These are phyloP conservation scores for Idaea aversata DNA, from an alignment of 2,888 invertebrate genomes.

Conservation along the genomic window DNA sequence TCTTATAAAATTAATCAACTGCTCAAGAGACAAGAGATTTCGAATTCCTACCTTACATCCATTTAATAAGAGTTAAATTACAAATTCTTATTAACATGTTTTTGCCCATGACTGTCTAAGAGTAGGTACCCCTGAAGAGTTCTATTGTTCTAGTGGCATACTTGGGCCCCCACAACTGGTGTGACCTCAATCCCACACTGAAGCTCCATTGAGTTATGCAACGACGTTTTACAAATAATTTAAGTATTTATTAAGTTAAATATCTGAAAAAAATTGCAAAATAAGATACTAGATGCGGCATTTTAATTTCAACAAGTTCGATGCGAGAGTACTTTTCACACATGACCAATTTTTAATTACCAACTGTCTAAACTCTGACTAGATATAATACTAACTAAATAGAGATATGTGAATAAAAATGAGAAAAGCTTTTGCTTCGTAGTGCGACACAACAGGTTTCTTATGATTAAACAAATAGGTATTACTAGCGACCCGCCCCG, in stretches of 20 bases:
- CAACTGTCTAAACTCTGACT: too few species aligned
- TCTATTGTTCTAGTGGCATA: conserved; percentile 61
- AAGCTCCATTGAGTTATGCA: conserved; percentile 57
- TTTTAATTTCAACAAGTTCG: too few species aligned
- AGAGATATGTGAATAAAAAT: too few species aligned
- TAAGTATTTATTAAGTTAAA: background rate
- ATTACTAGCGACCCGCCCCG: too few species aligned
- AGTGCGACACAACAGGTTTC: too few species aligned
- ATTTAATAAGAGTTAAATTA: background rate
- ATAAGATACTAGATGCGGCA: too few species aligned
- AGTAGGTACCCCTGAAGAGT: conserved; percentile 19
- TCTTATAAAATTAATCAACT: background rate
- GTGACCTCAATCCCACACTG: conserved; percentile 65
- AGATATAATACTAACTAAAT: too few species aligned
- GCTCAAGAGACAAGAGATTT: background rate
- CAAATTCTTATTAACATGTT: background rate
- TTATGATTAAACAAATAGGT: too few species aligned
- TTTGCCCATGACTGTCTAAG: background rate
- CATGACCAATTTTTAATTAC: too few species aligned
- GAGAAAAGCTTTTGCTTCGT: too few species aligned
- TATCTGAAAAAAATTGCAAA: too few species aligned
- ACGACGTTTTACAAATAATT: conserved; percentile 25
- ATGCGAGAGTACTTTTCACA: too few species aligned
- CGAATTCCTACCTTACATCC: background rate
- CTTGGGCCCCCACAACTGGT: conserved; percentile 40